Base-by-base conservation (phyloP, 2,113 vertebrate genomes). In the Cyrtonyx montezumae region DNA sequence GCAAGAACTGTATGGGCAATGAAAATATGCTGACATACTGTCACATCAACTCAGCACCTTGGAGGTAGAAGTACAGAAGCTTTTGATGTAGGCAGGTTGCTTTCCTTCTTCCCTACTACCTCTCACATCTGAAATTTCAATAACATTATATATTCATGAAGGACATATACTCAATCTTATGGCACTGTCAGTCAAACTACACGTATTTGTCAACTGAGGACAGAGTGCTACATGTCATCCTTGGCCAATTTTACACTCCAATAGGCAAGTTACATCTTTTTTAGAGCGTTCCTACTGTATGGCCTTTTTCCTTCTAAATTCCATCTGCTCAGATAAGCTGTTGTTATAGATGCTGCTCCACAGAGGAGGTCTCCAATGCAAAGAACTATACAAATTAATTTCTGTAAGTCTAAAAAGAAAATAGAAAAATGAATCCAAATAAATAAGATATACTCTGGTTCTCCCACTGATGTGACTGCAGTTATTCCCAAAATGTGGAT, bases 251-350 rank as follows among this genome's bases (percentile, higher is more conserved):
- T 94, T 92, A 75, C 88, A 90, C 68, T 86, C 46, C 37, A 75
- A 49, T 23, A 78, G 55, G 19, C 80, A 92, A 42, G 46, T 80
- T 86, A 84, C 68, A 84, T 88, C 79, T 90, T 79, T 80, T 84
- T 83, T n/a, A 80, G 49, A 77, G 36, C 84, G 83, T 83, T 80
- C 56, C 65, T 69, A 86, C 0, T 1, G 45, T 67, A 42, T 75
- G 73, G 66, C 28, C 75, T 37, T 93, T 63, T 66, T 94, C 30
- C 69, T 71, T 94, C 69, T 91, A 84, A 92, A 83, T 90, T 92
- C 80, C 91, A 85, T 91, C 85, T 95, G 79, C 53, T 95, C 75
- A 77, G 30, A 88, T 93, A 83, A 88, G 45, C 68, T 90, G 79
- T 46, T 90, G 32, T 45, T 63, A 63, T 86, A 75, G 94, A 88